phyloP scores from a whole-genome alignment of 2,888 invertebrate genomes.

The Drosophila koepferae region DNA sequence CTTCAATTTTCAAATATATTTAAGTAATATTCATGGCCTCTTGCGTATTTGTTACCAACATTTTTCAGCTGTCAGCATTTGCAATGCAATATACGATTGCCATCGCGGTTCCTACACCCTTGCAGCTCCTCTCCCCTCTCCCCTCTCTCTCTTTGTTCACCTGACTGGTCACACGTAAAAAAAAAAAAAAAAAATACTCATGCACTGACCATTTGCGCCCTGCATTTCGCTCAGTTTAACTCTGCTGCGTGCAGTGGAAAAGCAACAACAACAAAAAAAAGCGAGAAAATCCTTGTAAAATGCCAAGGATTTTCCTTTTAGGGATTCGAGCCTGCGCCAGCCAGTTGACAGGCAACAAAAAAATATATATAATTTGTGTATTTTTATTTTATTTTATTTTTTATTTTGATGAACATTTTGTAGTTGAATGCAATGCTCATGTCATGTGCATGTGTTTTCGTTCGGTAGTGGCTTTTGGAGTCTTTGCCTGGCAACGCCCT shows the following conservation, averaged over 20 bases:
- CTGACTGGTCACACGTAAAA: slow-evolving; percentile 18
- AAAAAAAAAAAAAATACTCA: slow-evolving; percentile 23
- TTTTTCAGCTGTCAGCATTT: slow-evolving; percentile 9
- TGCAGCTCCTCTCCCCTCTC: neutral
- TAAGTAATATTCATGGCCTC: neutral
- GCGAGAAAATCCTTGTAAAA: slow-evolving; percentile 17
- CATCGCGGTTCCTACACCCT: neutral
- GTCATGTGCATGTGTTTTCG: neutral
- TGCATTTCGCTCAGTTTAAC: neutral
- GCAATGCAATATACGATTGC: neutral
- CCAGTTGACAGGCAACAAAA: slow-evolving; percentile 15
- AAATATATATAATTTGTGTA: neutral
- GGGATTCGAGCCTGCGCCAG: neutral
- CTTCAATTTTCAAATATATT: neutral
- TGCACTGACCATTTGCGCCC: slow-evolving; percentile 12
- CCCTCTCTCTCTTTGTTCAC: neutral
- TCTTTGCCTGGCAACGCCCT: slow-evolving; percentile 66
- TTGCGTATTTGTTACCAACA: neutral
- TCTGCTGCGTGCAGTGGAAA: neutral
- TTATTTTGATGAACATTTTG: neutral
- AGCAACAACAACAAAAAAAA: neutral
- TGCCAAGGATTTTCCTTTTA: slow-evolving; percentile 38
- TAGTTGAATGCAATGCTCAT: slow-evolving; percentile 3
- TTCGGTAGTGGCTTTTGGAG: neutral
- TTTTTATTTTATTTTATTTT: neutral